A percentile compares a stretch with the other conserved stretches of the same genome.
Evolutionary conservation across 2,888 invertebrate genomes (phyloP).

Genomic region (Patella depressa): DNA sequence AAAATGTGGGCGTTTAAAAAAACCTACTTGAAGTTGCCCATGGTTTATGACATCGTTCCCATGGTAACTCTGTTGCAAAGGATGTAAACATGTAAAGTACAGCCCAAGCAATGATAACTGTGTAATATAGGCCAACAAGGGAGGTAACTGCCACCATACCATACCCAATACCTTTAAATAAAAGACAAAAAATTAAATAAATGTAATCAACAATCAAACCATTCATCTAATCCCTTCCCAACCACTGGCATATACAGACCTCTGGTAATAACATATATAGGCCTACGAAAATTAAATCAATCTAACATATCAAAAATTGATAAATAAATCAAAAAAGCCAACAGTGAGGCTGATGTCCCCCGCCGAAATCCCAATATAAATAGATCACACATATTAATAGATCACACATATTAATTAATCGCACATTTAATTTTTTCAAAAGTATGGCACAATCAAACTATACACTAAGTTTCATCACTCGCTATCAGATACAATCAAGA

Average conservation of each 20-base stretch:
- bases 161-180: constrained; percentile 61
- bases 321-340: too few species aligned
- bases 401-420: too few species aligned
- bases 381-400: too few species aligned
- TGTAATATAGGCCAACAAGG: constrained; percentile 66
- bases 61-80: constrained; percentile 60
- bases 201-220: too few species aligned
- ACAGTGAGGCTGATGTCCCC: too few species aligned
- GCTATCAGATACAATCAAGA: too few species aligned
- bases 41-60: constrained; percentile 59
- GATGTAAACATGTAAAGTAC: constrained; percentile 66
- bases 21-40: constrained; percentile 63
- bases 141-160: constrained; percentile 66
- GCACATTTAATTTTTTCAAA: too few species aligned
- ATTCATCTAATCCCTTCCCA: too few species aligned
- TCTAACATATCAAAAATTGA: not conserved
- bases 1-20: not conserved
- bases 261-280: constrained; percentile 14
- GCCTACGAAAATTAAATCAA: constrained; percentile 14
- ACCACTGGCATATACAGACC: too few species aligned
- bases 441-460: too few species aligned
- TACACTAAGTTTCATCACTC: too few species aligned
- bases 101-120: constrained; percentile 67
- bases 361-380: too few species aligned
- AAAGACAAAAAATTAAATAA: constrained; percentile 11